Evolutionary conservation across 2,888 invertebrate genomes (phyloP).

Genomic region (Erebia ligea): DNA sequence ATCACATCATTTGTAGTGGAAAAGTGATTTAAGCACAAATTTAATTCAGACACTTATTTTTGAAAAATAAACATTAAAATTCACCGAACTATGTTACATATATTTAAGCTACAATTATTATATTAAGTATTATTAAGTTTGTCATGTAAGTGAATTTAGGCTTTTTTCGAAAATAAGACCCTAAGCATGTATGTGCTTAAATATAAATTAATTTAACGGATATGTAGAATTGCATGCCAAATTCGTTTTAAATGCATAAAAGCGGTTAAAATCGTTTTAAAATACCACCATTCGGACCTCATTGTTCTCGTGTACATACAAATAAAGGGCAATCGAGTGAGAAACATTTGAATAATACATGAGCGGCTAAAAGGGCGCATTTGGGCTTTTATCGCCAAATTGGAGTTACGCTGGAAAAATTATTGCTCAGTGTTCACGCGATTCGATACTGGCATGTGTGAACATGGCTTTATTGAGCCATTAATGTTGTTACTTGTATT

Average conservation of each 20-base stretch:
- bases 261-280: constrained; percentile 18
- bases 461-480: neutral
- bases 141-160: too few relatives aligned
- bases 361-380: constrained; percentile 54
- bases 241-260: neutral
- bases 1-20: too few relatives aligned
- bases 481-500: neutral
- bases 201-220: neutral
- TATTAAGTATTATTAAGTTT: too few relatives aligned
- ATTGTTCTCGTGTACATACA: constrained; percentile 46
- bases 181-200: neutral
- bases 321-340: constrained; percentile 56
- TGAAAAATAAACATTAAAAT: too few relatives aligned
- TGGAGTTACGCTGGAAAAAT: constrained; percentile 49
- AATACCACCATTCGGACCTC: constrained; percentile 39
- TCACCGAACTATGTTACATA: too few relatives aligned
- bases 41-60: too few relatives aligned
- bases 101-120: too few relatives aligned
- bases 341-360: constrained; percentile 68
- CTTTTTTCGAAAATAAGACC: too few relatives aligned
- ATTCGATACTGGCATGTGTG: constrained; percentile 19
- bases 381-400: constrained; percentile 57
- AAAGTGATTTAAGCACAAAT: too few relatives aligned
- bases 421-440: constrained; percentile 24
- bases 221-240: neutral